Base-by-base conservation (phyloP, 2,113 vertebrate species). In the Ciconia stormi region DNA sequence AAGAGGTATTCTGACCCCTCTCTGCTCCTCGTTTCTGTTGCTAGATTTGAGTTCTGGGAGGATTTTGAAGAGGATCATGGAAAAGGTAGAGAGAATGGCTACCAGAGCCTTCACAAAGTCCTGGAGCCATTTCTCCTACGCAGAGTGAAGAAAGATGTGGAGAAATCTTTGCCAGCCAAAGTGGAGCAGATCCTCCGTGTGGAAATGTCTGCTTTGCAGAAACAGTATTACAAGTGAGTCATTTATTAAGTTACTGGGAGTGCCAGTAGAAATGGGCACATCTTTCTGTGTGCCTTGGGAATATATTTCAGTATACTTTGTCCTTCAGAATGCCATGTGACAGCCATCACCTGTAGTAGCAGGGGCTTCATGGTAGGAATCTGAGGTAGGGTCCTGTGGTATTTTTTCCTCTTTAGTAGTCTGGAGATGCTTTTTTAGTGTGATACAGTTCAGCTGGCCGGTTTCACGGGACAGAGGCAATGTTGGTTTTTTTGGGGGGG, bases 101-200 rank as follows among this genome's bases (percentile, higher is more conserved):
- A 99, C 94, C 99, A 99, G 96, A 99, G 99, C 95, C 99, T 99
- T 42, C 99, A 99, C 96, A 99, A 99, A 97, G 99, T 99, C 89
- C 98, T 99, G 32, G 99, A 99, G 95, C 99, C 99, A 0, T 99
- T 99, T 95, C 99, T 99, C 30, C 98, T 99, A 46, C 99, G 99
- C 25, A 98, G 99, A 50, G 99, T 99, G 58, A 99, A 99, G 97
- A 99, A 99, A 84, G 99, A 99, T 11, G 99, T 99, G 90, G 99
- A 99, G 95, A 99, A 99, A 95, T 99, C 99, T 49, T 98, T 99
- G 52, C 99, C 99, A 19, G 99, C 99, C 96, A 99, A 99, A 96
- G 99, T 99, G 98, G 99, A 99, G 79, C 99, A 99, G 98, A 99
- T 99, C 95, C 99, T 99, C 9, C 97, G 99, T 0, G 99, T 99